Conservation (phyloP, 1,140 invertebrate species). For the Nasonia longicornis region DNA sequence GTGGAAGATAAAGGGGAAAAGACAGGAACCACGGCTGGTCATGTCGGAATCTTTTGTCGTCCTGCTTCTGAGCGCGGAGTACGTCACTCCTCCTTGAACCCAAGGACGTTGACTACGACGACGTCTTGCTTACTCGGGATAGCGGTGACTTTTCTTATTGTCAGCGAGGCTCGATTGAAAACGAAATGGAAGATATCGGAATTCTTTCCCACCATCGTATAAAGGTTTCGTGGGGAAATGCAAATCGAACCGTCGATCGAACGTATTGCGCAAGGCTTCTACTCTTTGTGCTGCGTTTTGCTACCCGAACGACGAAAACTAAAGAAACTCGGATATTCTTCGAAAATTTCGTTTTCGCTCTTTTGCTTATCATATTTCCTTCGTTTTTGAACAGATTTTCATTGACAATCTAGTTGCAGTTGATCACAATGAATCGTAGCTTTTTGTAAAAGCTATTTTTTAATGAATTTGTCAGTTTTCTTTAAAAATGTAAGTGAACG, state of each 20-base stretch:
- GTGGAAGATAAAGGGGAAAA: slow-evolving; percentile 10
- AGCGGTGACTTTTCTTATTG: slow-evolving; percentile 54
- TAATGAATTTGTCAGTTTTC: too few relatives aligned
- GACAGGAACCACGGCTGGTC: slow-evolving; percentile 1
- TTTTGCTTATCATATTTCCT: neutral
- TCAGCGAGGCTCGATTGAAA: slow-evolving; percentile 51
- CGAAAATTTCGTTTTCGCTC: neutral
- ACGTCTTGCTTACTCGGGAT: slow-evolving; percentile 58
- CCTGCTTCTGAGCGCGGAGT: slow-evolving; percentile 40
- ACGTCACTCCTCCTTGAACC: slow-evolving; percentile 41
- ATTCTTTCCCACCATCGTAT: slow-evolving; percentile 49
- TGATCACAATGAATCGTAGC: neutral
- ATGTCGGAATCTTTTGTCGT: slow-evolving; percentile 17
- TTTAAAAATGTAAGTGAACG: too few relatives aligned
- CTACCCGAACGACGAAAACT: neutral
- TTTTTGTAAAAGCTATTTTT: too few relatives aligned
- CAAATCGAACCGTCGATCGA: slow-evolving; percentile 52
- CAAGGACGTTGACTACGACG: slow-evolving; percentile 34
- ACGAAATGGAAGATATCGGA: slow-evolving; percentile 58
- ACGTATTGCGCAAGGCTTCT: slow-evolving; percentile 50
- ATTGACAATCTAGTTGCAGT: neutral
- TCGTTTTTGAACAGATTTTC: neutral
- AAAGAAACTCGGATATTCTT: neutral
- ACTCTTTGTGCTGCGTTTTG: neutral
- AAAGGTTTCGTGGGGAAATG: slow-evolving; percentile 51